These are phyloP conservation scores for Lasioglossum villosulum DNA, from an alignment of 2,888 invertebrate genomes.

Conservation along the genomic window DNA sequence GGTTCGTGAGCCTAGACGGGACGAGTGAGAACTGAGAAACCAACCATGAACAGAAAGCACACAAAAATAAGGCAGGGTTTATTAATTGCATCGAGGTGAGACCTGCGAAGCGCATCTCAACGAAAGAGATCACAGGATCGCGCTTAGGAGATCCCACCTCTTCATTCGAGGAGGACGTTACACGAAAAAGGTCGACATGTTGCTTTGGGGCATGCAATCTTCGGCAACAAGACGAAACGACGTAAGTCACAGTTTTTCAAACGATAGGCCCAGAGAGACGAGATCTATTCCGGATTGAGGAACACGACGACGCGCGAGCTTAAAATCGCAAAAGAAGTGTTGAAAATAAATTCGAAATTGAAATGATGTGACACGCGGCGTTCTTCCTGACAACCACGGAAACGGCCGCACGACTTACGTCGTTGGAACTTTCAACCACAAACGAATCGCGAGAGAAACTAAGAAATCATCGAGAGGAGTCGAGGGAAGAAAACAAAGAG, in stretches of 20 bases:
- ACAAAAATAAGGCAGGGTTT: slow-evolving; percentile 28
- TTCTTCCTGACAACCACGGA: not conserved
- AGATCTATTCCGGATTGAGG: not conserved
- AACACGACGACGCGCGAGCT: not conserved
- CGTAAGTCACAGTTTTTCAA: not conserved
- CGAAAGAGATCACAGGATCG: no score
- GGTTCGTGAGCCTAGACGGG: not conserved
- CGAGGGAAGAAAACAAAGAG: not conserved
- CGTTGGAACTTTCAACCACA: not conserved
- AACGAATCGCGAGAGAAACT: not conserved
- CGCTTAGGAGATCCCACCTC: no score
- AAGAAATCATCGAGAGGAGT: not conserved
- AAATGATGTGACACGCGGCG: no score
- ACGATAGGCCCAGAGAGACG: not conserved
- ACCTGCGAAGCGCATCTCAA: no score
- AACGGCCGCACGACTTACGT: not conserved
- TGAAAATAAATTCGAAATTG: no score
- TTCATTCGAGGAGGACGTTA: not conserved
- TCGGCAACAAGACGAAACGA: not conserved
- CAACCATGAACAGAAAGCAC: slow-evolving; percentile 45
- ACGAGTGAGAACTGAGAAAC: not conserved
- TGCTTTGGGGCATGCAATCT: not conserved
- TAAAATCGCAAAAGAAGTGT: no score
- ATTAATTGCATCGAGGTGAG: not conserved
- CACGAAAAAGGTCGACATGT: not conserved